Evolutionary conservation across 2,888 invertebrate species (phyloP).

Genomic region (Prenolepis imparis): DNA sequence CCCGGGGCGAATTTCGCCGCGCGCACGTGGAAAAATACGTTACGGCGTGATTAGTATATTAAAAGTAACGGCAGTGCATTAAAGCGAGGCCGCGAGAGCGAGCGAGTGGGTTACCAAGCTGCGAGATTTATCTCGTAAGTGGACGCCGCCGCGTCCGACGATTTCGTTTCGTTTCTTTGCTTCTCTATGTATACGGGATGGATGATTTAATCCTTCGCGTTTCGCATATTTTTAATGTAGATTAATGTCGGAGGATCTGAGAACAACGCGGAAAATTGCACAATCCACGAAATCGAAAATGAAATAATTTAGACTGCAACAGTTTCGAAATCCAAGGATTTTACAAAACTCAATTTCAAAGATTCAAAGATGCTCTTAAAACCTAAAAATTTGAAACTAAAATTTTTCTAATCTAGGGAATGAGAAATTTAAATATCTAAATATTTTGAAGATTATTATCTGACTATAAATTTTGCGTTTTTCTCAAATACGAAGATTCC

Average conservation of each 20-base stretch:
- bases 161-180: slow-evolving; percentile 18
- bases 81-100: slow-evolving; percentile 38
- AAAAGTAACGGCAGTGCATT: slow-evolving; percentile 73
- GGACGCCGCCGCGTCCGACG: slow-evolving; percentile 28
- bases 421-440: neutral
- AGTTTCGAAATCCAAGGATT: neutral
- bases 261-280: neutral
- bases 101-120: slow-evolving; percentile 5
- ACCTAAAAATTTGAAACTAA: neutral
- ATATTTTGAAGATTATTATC: neutral
- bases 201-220: slow-evolving; percentile 2
- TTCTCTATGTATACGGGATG: neutral
- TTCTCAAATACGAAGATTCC: neutral
- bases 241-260: neutral
- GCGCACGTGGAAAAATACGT: slow-evolving; percentile 74
- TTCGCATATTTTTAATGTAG: neutral
- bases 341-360: neutral
- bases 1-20: slow-evolving; percentile 72
- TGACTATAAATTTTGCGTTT: neutral
- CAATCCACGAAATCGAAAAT: neutral
- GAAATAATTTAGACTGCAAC: neutral
- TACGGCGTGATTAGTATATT: slow-evolving; percentile 80
- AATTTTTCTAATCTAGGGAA: neutral
- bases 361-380: neutral
- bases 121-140: slow-evolving; percentile 56